Conservation (phyloP, 2,797 vertebrate genomes). For the Odontamblyopus lacepedii region DNA sequence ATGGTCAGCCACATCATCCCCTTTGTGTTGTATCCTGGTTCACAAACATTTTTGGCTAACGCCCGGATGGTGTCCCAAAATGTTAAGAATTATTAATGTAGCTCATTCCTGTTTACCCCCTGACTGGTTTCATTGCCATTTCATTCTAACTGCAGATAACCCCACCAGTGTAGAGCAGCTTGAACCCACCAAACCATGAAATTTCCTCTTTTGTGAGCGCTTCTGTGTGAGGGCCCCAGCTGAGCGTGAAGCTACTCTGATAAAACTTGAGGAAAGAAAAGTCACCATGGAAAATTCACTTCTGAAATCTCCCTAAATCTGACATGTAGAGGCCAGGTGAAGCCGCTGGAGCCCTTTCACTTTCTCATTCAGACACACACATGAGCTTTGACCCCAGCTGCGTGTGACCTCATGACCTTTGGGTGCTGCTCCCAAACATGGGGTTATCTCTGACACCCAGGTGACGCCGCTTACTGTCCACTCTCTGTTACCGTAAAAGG, state of each 20-base stretch:
- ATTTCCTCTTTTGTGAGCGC: conserved; percentile 10
- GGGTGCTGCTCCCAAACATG: conserved; percentile 29
- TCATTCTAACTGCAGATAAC: conserved; percentile 2
- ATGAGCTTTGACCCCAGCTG: conserved; percentile 33
- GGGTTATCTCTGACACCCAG: conserved; percentile 26
- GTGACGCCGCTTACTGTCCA: neutral
- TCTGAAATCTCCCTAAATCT: neutral
- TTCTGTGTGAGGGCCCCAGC: conserved; percentile 4
- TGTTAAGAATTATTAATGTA: neutral
- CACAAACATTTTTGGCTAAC: neutral
- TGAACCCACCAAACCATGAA: conserved; percentile 4
- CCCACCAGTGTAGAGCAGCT: conserved; percentile 8
- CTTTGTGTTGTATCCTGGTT: neutral
- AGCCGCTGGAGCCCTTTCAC: conserved; percentile 29
- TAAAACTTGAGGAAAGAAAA: neutral
- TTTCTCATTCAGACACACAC: conserved; percentile 34
- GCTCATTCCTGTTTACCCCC: neutral
- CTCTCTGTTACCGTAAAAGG: conserved; percentile 20
- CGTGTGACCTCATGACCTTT: conserved; percentile 33
- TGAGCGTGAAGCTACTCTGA: conserved; percentile 8
- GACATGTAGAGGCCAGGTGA: conserved; percentile 35
- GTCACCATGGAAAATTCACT: neutral
- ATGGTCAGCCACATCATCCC: neutral
- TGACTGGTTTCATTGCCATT: neutral
- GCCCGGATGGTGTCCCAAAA: neutral